Evolutionary conservation across 2,888 invertebrate species (phyloP).

Genomic region (Thysanoteuthis rhombus): DNA sequence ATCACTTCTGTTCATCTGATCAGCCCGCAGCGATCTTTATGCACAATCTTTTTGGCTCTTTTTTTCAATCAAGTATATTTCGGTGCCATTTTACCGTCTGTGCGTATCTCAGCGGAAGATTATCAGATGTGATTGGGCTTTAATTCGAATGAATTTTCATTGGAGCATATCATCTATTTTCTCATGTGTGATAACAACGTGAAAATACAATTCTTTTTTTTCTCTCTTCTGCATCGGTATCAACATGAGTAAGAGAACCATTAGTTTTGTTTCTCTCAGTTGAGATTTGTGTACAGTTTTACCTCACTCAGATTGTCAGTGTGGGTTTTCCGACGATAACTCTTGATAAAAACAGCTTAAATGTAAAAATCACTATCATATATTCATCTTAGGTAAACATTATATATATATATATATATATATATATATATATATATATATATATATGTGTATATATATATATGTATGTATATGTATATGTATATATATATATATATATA

Average conservation of each 20-base stretch:
- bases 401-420: constrained; percentile 24
- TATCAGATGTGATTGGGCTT: not conserved
- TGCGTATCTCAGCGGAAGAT: not conserved
- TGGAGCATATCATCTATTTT: not conserved
- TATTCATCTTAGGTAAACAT: not conserved
- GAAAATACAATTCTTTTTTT: not conserved
- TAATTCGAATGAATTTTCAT: not conserved
- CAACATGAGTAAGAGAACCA: not conserved
- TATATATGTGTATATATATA: not conserved
- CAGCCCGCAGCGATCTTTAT: not conserved
- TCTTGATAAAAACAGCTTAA: not conserved
- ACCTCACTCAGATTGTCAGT: not conserved
- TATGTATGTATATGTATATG: not conserved
- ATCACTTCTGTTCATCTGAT: not conserved
- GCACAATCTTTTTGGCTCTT: not conserved
- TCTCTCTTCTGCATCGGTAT: too few relatives aligned
- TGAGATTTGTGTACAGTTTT: not conserved
- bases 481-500: not conserved
- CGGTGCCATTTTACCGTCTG: not conserved
- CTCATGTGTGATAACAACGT: not conserved
- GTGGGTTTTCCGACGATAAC: not conserved
- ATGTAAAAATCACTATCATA: too few relatives aligned
- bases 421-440: constrained; percentile 18
- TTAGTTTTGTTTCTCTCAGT: not conserved
- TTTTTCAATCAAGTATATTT: not conserved